These are phyloP conservation scores for Isurus oxyrinchus DNA, from an alignment of 2,113 vertebrate species.

Conservation along the genomic window DNA sequence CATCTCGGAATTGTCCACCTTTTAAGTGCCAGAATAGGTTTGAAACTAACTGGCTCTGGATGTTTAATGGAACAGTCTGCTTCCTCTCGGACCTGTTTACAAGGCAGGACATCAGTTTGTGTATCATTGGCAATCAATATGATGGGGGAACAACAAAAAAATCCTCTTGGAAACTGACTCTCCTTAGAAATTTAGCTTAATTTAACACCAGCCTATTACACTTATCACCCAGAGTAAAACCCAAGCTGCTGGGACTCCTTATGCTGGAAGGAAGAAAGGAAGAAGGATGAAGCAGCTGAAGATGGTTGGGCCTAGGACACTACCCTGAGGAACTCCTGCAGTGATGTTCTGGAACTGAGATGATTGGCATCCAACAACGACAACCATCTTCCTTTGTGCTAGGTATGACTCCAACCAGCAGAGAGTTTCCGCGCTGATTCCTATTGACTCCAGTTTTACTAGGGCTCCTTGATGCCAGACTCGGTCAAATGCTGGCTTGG, in stretches of 20 bases:
- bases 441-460: too few relatives aligned
- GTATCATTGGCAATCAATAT: background rate
- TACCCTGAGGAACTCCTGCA: background rate
- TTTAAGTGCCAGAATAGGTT: background rate
- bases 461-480: too few relatives aligned
- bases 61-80: background rate
- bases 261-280: too few relatives aligned
- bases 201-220: background rate
- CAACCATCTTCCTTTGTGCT: too few relatives aligned
- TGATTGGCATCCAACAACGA: too few relatives aligned
- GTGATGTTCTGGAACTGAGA: too few relatives aligned
- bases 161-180: background rate
- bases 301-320: too few relatives aligned
- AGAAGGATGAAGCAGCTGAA: too few relatives aligned
- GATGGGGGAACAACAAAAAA: background rate
- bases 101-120: background rate
- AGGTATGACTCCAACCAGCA: too few relatives aligned
- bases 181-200: background rate
- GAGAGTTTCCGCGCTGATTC: too few relatives aligned
- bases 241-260: background rate
- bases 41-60: background rate
- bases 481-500: too few relatives aligned
- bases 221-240: background rate
- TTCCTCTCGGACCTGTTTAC: background rate
- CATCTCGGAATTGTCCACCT: background rate